phyloP scores from a whole-genome alignment of 2,113 vertebrate genomes.

The Crotalus helleri region DNA sequence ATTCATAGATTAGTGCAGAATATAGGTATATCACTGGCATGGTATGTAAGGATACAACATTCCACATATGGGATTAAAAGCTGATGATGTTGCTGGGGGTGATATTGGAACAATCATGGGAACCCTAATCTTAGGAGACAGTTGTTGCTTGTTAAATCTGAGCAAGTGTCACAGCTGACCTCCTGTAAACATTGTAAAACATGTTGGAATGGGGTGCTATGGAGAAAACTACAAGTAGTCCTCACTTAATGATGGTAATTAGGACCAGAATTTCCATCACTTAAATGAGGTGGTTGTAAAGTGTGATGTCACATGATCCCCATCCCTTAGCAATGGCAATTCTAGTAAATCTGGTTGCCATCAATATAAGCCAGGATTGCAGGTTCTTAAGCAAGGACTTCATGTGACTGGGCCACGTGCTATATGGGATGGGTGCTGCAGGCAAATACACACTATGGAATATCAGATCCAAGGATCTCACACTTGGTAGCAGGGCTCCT shows the following conservation, averaged over 20 bases:
- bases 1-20: not conserved
- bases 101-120: not conserved
- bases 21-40: not conserved
- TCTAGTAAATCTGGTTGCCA: not conserved
- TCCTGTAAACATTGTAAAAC: not conserved
- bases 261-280: not conserved
- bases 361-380: not conserved
- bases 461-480: not conserved
- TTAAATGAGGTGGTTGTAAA: not conserved
- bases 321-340: not conserved
- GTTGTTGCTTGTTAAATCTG: not conserved
- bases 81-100: not conserved
- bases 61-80: not conserved
- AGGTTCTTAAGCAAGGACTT: not conserved
- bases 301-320: not conserved
- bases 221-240: not conserved
- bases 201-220: not conserved
- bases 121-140: not conserved
- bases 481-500: not conserved
- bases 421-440: not conserved
- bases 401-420: not conserved
- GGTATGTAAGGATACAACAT: not conserved
- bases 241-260: not conserved
- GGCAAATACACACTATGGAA: not conserved
- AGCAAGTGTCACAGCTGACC: not conserved